Evolutionary conservation across 2,888 invertebrate genomes (phyloP), one percentile per base, ranked within the genome.

Genomic region (Pelosia muscerda): DNA sequence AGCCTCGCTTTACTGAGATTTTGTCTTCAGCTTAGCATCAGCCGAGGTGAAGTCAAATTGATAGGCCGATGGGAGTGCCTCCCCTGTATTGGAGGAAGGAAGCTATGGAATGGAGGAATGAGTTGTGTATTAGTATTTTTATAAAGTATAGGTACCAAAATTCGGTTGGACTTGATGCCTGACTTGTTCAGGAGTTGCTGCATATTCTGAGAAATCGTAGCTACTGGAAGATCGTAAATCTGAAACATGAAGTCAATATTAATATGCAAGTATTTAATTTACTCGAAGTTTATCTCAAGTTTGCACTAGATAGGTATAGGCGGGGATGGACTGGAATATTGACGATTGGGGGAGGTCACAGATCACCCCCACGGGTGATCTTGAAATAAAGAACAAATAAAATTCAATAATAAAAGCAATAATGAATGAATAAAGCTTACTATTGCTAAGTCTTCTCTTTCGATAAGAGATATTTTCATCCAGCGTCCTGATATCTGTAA

Each of bases 381-480:
- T 19, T 5, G 19, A 19, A 15, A n/a, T n/a, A n/a, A n/a, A 8
- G 9, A 49, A 49, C n/a, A 49, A 31, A 19, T 57, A 3, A 38
- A 59, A 15, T 13, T 15, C 10, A n/a, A 49, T 11, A 9, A 49
- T 19, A 22, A 9, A 1, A 38, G 23, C 15, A 23, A 23, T 59
- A 25, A 59, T 13, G 4, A 11, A n/a, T 70, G n/a, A n/a, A n/a
- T n/a, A n/a, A 69, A 66, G 70, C 79, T 62, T 62, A 57, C 63
- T 66, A 22, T 55, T 49, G n/a, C 25, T 38, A 6, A 28, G 49
- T 34, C 31, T 60, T 64, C 72, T 74, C 55, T 78, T 81, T 31
- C 79, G 77, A 6, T 74, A 76, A 9, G 38, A 15, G 22, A 71
- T 66, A 8, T 79, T 73, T n/a, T 72, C 66, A n/a, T 84, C 72